These are phyloP conservation scores for Liolophura sinensis DNA, from an alignment of 1,140 invertebrate genomes.

Conservation along the genomic window DNA sequence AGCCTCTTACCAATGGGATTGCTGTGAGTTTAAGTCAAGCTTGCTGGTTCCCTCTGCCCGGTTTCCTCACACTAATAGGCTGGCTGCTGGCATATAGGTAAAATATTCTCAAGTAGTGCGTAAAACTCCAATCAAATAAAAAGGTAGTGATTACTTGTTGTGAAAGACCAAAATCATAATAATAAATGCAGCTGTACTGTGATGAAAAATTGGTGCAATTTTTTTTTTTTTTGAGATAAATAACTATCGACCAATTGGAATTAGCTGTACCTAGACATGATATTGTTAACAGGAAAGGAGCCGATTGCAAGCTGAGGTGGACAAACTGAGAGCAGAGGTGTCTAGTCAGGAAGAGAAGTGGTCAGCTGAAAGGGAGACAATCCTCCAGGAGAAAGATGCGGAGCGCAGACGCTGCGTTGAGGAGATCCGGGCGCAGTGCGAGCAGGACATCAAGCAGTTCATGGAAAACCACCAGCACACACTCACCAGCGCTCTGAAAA, in stretches of 20 bases:
- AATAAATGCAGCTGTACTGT: no score
- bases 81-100: no score
- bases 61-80: no score
- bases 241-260: neutral
- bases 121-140: no score
- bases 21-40: no score
- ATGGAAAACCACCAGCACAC: constrained; percentile 26
- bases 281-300: constrained; percentile 22
- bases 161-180: no score
- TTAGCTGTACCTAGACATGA: neutral
- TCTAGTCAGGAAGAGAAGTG: constrained; percentile 14
- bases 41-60: no score
- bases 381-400: constrained; percentile 20
- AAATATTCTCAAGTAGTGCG: no score
- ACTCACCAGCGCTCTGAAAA: constrained; percentile 22
- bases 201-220: no score
- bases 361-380: constrained; percentile 12
- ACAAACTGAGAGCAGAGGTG: constrained; percentile 12
- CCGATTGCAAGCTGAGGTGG: constrained; percentile 15
- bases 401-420: constrained; percentile 18
- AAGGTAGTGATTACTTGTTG: no score
- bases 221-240: no score
- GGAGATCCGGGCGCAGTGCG: constrained; percentile 19
- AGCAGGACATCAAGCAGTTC: constrained; percentile 23
- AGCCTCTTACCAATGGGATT: no score